Percentiles rank a stretch among this genome's conserved stretches.
These are phyloP conservation scores for Tragelaphus scriptus DNA, from an alignment of 2,113 vertebrate species.

Conservation along the genomic window DNA sequence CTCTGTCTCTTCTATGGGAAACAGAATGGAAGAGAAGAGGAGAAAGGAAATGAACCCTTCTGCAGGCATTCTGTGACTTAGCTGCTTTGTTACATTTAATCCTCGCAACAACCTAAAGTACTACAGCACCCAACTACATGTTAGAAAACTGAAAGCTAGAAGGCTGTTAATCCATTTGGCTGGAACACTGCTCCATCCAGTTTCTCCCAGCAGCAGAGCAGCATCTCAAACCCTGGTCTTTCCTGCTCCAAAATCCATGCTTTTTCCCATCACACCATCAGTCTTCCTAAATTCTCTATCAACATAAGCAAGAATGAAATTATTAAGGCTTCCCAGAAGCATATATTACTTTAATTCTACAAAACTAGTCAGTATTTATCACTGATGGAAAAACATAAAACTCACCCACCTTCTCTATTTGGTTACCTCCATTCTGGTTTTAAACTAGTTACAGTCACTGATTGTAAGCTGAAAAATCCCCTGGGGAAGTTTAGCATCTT, in stretches of 20 bases:
- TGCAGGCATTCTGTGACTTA: not conserved
- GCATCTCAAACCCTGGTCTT: not conserved
- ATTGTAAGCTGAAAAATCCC: not conserved
- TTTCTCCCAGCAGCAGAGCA: not conserved
- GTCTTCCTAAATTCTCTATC: not conserved
- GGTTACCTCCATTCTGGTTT: not conserved
- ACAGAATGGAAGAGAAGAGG: not conserved
- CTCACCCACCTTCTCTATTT: not conserved
- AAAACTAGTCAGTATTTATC: not conserved
- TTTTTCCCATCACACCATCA: not conserved
- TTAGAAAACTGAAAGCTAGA: not conserved
- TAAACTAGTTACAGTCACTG: not conserved
- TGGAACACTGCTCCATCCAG: not conserved
- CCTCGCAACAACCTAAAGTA: not conserved
- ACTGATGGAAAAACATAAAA: not conserved
- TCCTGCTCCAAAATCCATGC: not conserved
- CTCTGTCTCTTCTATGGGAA: not conserved
- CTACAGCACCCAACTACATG: not conserved
- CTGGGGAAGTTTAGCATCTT: not conserved
- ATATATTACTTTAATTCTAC: not conserved
- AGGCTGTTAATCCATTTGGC: not conserved
- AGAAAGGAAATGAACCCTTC: not conserved
- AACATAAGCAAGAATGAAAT: not conserved
- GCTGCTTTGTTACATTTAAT: not conserved
- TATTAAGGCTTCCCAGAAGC: not conserved